Conservation (phyloP, 2,797 vertebrate species). For the Halcyon smyrnensis region DNA sequence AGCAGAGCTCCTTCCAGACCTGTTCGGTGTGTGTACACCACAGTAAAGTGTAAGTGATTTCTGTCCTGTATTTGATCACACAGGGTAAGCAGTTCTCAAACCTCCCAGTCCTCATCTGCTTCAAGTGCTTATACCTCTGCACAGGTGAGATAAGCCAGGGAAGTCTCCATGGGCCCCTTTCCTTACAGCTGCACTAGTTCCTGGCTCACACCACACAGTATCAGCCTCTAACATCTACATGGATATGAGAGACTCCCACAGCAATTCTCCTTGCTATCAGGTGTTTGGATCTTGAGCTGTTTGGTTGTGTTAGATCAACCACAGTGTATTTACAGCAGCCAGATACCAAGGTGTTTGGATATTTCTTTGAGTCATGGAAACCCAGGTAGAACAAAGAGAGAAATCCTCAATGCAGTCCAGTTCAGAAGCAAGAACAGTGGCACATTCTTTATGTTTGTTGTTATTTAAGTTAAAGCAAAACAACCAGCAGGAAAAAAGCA, state of each 20-base stretch:
- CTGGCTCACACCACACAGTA: neutral
- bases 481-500: neutral
- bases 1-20: neutral
- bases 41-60: neutral
- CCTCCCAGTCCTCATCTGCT: neutral
- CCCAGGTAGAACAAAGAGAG: neutral
- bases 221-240: neutral
- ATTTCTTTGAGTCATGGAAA: neutral
- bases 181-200: neutral
- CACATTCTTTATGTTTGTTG: neutral
- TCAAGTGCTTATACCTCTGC: neutral
- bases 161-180: neutral
- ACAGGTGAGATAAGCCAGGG: neutral
- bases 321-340: neutral
- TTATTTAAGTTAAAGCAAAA: neutral
- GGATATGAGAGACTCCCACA: neutral
- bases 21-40: neutral
- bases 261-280: neutral
- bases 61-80: neutral
- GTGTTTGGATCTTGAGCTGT: neutral
- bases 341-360: rapidly evolving
- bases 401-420: neutral
- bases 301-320: neutral
- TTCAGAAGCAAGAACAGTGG: neutral
- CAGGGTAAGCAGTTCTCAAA: neutral